phyloP scores from a whole-genome alignment of 2,113 vertebrate genomes.

The Aramus guarauna region DNA sequence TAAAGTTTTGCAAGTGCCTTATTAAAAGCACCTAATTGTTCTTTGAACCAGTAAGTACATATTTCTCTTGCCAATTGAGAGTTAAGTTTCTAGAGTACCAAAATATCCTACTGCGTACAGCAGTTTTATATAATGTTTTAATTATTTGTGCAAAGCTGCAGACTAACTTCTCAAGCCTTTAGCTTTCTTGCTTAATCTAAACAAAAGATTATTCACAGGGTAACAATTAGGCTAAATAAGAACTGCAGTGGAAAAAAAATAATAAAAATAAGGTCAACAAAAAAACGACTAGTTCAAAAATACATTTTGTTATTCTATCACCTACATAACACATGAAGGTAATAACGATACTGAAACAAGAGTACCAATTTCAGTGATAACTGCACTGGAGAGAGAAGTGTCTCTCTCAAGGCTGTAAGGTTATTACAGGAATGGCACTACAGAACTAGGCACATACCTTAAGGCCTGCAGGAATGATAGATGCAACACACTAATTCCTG shows the following conservation, averaged over 20 bases:
- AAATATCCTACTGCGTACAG: not conserved
- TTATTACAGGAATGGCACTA: conserved; percentile 17
- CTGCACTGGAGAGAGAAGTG: not conserved
- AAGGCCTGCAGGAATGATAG: conserved; percentile 29
- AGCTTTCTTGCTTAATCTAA: not conserved
- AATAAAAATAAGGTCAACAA: not conserved
- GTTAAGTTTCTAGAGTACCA: not conserved
- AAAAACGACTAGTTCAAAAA: not conserved
- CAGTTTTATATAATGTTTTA: not conserved
- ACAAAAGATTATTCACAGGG: not conserved
- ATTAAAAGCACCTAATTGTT: conserved; percentile 14
- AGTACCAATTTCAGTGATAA: not conserved
- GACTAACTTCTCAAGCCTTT: not conserved
- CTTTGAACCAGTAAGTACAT: not conserved
- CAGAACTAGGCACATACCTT: not conserved
- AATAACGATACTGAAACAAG: not conserved
- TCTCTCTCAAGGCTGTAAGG: conserved; percentile 19
- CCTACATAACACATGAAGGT: not conserved
- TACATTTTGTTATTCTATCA: not conserved
- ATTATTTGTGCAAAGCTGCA: not conserved
- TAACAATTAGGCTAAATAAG: not conserved
- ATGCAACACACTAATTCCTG: conserved; percentile 38
- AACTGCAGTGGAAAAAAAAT: not conserved
- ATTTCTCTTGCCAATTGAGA: not conserved
- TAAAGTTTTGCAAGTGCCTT: not conserved